phyloP scores from a whole-genome alignment of 2,113 vertebrate genomes.

The Callaeas wilsoni region DNA sequence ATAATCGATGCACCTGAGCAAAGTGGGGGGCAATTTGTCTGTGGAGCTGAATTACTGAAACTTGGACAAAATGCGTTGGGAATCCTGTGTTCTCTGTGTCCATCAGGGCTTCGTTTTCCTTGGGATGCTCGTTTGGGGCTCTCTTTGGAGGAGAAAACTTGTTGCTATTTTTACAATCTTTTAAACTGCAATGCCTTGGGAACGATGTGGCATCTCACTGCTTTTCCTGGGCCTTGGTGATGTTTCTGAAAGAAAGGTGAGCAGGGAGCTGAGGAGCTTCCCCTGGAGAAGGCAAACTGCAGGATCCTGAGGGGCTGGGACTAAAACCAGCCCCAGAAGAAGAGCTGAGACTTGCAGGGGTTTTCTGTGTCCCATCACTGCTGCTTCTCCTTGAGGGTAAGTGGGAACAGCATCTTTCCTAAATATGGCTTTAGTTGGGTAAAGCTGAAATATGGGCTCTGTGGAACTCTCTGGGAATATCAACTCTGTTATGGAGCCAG shows the following conservation, averaged over 20 bases:
- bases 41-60: not conserved
- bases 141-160: not conserved
- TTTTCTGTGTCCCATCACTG: rapidly evolving
- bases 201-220: rapidly evolving
- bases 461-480: not conserved
- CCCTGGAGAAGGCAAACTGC: not conserved
- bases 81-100: rapidly evolving
- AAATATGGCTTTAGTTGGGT: rapidly evolving
- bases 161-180: rapidly evolving
- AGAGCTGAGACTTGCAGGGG: rapidly evolving
- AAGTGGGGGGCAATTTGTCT: rapidly evolving
- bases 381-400: not conserved
- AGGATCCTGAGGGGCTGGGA: not conserved
- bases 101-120: not conserved
- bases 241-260: not conserved
- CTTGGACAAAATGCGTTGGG: no score
- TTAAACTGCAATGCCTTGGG: not conserved
- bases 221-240: not conserved
- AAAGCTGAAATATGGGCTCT: rapidly evolving
- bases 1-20: not conserved
- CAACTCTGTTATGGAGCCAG: rapidly evolving
- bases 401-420: not conserved
- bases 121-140: not conserved
- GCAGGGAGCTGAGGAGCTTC: not conserved
- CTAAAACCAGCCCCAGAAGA: not conserved